Percentiles rank a stretch among this genome's conserved stretches.
Conservation (phyloP, 2,888 invertebrate species). For the Hypomecis atomaria region DNA sequence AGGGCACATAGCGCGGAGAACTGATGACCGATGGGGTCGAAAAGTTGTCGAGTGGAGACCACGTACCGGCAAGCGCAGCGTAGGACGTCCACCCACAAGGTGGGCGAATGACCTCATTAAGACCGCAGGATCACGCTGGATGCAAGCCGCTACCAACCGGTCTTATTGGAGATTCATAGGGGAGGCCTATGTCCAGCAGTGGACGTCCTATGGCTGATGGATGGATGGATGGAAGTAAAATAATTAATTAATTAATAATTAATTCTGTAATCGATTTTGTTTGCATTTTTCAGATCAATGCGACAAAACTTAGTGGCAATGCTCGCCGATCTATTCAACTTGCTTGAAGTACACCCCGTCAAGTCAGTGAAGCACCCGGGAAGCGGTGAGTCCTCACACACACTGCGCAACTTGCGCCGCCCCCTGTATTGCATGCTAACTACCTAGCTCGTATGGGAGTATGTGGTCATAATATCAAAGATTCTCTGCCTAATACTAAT, state of each 20-base stretch:
- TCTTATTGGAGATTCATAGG: too few species aligned
- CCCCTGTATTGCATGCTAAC: slow-evolving; percentile 69
- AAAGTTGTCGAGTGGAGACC: too few species aligned
- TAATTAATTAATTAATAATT: too few species aligned
- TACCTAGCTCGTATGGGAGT: slow-evolving; percentile 74
- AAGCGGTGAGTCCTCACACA: slow-evolving; percentile 75
- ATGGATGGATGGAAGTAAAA: too few species aligned
- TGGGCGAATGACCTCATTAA: too few species aligned
- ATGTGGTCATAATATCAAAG: slow-evolving; percentile 83
- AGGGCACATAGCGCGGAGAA: too few species aligned
- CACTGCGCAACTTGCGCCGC: slow-evolving; percentile 33
- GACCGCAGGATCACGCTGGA: too few species aligned
- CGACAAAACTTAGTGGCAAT: slow-evolving; percentile 95
- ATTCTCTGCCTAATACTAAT: slow-evolving; percentile 70
- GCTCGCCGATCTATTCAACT: slow-evolving; percentile 96
- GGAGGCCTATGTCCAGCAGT: too few species aligned
- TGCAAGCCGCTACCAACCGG: too few species aligned
- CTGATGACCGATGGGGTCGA: too few species aligned
- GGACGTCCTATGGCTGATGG: neutral
- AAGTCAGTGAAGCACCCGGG: slow-evolving; percentile 94
- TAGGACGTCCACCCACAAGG: too few species aligned
- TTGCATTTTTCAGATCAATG: slow-evolving; percentile 88
- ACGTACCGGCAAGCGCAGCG: too few species aligned
- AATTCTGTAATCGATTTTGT: neutral
- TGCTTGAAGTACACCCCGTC: slow-evolving; percentile 96